Evolutionary conservation across 2,113 vertebrate genomes (phyloP).

Genomic region (Nothocercus nigrocapillus): DNA sequence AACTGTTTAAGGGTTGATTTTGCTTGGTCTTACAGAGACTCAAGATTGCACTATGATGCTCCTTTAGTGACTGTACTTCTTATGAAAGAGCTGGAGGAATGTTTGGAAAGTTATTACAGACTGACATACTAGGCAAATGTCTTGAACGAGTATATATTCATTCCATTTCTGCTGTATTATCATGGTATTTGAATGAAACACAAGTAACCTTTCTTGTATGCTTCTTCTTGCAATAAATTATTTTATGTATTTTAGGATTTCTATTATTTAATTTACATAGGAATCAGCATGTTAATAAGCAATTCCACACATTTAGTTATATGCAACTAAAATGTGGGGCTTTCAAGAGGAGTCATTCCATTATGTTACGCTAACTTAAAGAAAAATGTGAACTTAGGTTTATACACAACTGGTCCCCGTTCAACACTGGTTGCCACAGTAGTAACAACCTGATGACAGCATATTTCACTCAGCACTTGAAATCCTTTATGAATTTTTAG

Average conservation of each 20-base stretch:
- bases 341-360: neutral
- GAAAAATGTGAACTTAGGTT: neutral
- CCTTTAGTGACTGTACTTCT: neutral
- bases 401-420: neutral
- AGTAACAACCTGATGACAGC: neutral
- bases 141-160: neutral
- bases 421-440: neutral
- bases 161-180: neutral
- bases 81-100: neutral
- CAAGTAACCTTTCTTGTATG: neutral
- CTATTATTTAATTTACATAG: neutral
- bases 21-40: neutral
- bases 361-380: neutral
- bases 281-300: neutral
- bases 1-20: neutral
- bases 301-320: neutral
- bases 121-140: neutral
- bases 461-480: neutral
- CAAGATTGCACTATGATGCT: neutral
- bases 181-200: neutral
- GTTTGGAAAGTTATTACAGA: neutral
- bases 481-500: neutral
- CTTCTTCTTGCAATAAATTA: neutral
- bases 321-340: neutral
- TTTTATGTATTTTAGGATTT: neutral